Percentiles rank a stretch among this genome's conserved stretches.
phyloP scores from a whole-genome alignment of 1,140 invertebrate genomes.

The Cotesia chilonis region DNA sequence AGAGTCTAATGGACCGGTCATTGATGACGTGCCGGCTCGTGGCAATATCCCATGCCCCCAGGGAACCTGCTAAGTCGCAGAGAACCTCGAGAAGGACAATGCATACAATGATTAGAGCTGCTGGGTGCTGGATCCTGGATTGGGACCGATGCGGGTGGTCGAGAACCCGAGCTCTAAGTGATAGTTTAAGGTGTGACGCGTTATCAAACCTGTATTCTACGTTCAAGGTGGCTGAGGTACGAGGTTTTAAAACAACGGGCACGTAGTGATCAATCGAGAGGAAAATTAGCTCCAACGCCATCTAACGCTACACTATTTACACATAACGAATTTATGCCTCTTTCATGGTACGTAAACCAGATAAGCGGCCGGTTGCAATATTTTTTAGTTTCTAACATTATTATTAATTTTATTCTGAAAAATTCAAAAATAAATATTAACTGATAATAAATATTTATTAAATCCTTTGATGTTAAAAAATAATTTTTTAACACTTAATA shows the following conservation, averaged over 20 bases:
- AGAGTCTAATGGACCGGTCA: slow-evolving; percentile 50
- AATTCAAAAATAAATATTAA: no score
- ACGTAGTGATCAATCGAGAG: slow-evolving; percentile 31
- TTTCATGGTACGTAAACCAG: not conserved
- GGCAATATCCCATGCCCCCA: not conserved
- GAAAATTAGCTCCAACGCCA: slow-evolving; percentile 33
- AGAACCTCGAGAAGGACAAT: slow-evolving; percentile 39
- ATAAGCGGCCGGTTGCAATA: not conserved
- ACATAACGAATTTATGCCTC: not conserved
- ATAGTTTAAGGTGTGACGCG: slow-evolving; percentile 27
- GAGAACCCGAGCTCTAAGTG: not conserved
- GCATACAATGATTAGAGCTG: slow-evolving; percentile 53
- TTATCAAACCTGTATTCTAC: slow-evolving; percentile 27
- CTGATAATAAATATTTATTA: no score
- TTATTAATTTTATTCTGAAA: not conserved
- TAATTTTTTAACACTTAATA: no score
- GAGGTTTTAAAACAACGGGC: slow-evolving; percentile 29
- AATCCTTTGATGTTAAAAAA: no score
- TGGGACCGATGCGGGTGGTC: slow-evolving; percentile 27
- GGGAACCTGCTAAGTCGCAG: no score
- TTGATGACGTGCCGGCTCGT: slow-evolving; percentile 20
- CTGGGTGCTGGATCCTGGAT: slow-evolving; percentile 31
- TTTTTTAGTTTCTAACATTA: not conserved
- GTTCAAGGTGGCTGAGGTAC: not conserved
- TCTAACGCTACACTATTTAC: not conserved